Evolutionary conservation across 1,140 invertebrate genomes (phyloP), one percentile per base, ranked within the genome.

Genomic region (Eumaeus atala): DNA sequence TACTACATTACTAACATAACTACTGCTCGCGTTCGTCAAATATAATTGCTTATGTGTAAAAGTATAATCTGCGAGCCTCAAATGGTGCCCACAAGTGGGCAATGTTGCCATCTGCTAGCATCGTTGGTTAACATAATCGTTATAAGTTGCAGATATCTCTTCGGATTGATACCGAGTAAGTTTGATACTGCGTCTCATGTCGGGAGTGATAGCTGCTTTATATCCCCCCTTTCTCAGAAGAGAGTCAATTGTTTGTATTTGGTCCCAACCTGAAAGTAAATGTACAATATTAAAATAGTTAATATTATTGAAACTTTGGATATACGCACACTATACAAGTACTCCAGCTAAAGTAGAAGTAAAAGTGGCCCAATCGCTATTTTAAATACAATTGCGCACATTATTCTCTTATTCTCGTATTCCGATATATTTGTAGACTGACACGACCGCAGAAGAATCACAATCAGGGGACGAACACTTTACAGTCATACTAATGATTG

Each of bases 241-340:
- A 5, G 97, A 98, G 85, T 99, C 98, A 72, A 99, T 98, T 9
- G 98, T 99, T 86, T 99, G 96, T 57, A 97, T 91, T 82, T 96
- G 96, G 90, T 98, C 94, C 97, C 97, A 98, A 67, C 96, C 96
- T 96, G 78, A 28, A 89, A 87, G 44, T 51, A n/a, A 53, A 34
- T 38, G n/a, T 16, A 51, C 11, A 37, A 36, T 1, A 9, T 50
- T 4, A 49, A 16, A 47, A 14, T 17, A 47, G n/a, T n/a, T n/a
- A n/a, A n/a, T n/a, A n/a, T n/a, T n/a, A n/a, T n/a, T n/a, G n/a
- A n/a, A n/a, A n/a, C n/a, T n/a, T n/a, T n/a, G n/a, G n/a, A n/a
- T n/a, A n/a, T n/a, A n/a, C n/a, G n/a, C n/a, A n/a, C n/a, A n/a
- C n/a, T n/a, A n/a, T n/a, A n/a, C n/a, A 47, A 47, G 14, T 12